These are phyloP conservation scores for Machaerirhynchus nigripectus DNA, from an alignment of 2,113 vertebrate genomes.

Conservation along the genomic window DNA sequence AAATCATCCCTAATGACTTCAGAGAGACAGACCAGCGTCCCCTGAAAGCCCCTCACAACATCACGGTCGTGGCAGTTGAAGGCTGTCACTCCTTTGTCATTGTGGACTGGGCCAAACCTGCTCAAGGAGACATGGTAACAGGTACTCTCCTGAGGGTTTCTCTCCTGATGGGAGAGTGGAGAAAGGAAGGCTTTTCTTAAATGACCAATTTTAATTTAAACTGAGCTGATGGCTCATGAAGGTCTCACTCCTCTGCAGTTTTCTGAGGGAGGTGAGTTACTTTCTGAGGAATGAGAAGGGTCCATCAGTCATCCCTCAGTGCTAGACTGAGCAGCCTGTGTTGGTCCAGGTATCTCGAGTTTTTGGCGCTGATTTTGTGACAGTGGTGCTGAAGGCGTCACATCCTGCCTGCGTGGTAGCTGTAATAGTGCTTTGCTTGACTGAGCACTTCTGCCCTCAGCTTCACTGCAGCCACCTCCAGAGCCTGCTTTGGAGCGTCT, in stretches of 20 bases:
- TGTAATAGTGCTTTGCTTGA: neutral
- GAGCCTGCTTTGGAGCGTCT: neutral
- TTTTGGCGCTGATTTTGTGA: neutral
- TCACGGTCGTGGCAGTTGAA: conserved; percentile 94
- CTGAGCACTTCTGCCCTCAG: neutral
- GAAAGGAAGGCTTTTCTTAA: neutral
- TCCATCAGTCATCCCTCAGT: neutral
- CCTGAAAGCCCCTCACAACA: conserved; percentile 85
- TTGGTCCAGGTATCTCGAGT: neutral
- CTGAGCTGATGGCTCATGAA: neutral
- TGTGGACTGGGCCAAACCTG: conserved; percentile 90
- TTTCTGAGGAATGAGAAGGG: neutral
- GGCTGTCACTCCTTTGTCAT: conserved; percentile 98
- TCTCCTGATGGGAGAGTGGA: neutral
- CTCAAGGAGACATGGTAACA: conserved; percentile 89
- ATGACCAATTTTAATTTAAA: neutral
- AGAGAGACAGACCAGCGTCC: conserved; percentile 67
- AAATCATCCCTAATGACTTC: conserved; percentile 85
- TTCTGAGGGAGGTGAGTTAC: neutral
- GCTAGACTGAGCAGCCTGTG: neutral
- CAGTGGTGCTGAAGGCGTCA: neutral
- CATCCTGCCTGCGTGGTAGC: neutral
- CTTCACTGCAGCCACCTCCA: neutral
- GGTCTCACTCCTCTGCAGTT: neutral
- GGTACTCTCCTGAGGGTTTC: conserved; percentile 66